phyloP scores from a whole-genome alignment of 2,888 invertebrate species.

The Parnassius mnemosyne region DNA sequence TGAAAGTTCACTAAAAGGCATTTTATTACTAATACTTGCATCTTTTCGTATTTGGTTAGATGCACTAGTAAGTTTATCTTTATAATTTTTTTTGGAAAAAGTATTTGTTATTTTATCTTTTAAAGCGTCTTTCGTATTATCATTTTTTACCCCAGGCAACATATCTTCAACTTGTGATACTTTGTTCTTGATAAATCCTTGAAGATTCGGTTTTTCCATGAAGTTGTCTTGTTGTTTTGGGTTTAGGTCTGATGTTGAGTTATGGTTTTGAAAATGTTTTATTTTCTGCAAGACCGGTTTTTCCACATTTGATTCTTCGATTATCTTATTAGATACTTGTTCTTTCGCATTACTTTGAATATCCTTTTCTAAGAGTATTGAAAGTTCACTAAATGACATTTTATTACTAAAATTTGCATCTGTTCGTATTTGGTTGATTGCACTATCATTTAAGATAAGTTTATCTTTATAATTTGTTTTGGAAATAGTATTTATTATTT shows the following conservation, averaged over 20 bases:
- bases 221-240: not conserved
- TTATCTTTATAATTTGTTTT: slow-evolving; percentile 5
- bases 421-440: not conserved
- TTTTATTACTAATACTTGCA: not conserved
- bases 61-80: not conserved
- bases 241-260: not conserved
- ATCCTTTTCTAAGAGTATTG: slow-evolving; percentile 1
- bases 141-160: slow-evolving; percentile 5
- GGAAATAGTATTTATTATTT: slow-evolving; percentile 12
- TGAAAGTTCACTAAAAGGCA: slow-evolving; percentile 1
- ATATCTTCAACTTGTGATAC: slow-evolving; percentile 10
- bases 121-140: slow-evolving; percentile 8
- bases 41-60: not conserved
- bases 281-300: not conserved
- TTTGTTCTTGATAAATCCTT: slow-evolving; percentile 9
- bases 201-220: not conserved
- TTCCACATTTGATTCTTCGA: not conserved
- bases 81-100: slow-evolving; percentile 8
- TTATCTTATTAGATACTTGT: not conserved
- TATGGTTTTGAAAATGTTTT: not conserved
- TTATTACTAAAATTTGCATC: not conserved
- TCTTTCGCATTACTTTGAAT: slow-evolving; percentile 11
- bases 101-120: slow-evolving; percentile 17
- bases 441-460: not conserved
- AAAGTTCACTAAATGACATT: not conserved